Conservation (phyloP, 2,888 invertebrate species). For the Phengaris alcon region DNA sequence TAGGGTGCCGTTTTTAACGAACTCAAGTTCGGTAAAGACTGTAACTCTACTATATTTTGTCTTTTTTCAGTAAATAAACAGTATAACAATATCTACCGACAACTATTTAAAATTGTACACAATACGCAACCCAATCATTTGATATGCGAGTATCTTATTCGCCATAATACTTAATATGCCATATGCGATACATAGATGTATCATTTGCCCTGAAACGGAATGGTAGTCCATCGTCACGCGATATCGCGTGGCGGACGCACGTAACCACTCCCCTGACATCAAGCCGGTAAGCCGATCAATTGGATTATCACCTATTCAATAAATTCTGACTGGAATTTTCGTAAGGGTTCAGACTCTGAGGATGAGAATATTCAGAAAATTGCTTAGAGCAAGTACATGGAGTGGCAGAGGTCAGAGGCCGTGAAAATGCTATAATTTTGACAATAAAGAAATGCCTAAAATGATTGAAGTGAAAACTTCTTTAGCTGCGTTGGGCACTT, state of each 20-base stretch:
- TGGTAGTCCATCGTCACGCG: not conserved
- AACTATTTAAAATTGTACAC: too few relatives aligned
- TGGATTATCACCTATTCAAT: not conserved
- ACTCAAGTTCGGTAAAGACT: too few relatives aligned
- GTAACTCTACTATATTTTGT: too few relatives aligned
- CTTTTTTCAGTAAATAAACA: too few relatives aligned
- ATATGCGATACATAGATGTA: not conserved
- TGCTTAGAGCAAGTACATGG: too few relatives aligned
- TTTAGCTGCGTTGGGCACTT: too few relatives aligned
- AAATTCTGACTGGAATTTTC: not conserved
- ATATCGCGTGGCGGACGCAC: not conserved
- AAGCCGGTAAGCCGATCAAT: not conserved
- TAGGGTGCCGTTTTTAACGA: too few relatives aligned
- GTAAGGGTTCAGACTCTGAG: not conserved
- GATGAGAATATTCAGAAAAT: not conserved
- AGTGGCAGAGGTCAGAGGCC: too few relatives aligned
- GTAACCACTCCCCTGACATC: not conserved
- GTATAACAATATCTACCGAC: too few relatives aligned
- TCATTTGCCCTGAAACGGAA: conserved; percentile 2
- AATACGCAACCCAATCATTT: not conserved
- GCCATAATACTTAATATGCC: not conserved
- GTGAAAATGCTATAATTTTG: too few relatives aligned
- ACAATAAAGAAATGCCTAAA: too few relatives aligned
- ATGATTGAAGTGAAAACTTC: too few relatives aligned
- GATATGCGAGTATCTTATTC: not conserved